Evolutionary conservation across 2,888 invertebrate genomes (phyloP), one percentile per base, ranked within the genome.

Genomic region (Athripsodes cinereus): DNA sequence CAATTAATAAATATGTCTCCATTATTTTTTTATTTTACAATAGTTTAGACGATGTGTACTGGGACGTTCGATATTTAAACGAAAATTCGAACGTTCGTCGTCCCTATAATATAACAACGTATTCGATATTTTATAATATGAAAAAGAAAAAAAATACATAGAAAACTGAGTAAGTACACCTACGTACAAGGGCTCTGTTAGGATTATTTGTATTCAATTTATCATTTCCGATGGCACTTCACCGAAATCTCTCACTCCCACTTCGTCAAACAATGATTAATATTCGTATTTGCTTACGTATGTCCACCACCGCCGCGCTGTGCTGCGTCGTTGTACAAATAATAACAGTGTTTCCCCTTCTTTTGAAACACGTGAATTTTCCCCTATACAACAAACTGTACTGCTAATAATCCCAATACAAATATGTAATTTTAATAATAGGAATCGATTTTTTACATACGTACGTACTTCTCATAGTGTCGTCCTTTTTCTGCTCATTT

Each of bases 381-480:
- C 40, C 16, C 13, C 40, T 40, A 13, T 16, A 13, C 13, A 16
- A 8, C n/a, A n/a, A n/a, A n/a, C n/a, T n/a, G n/a, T n/a, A n/a
- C n/a, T n/a, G n/a, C n/a, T n/a, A n/a, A n/a, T n/a, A n/a, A 3
- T 26, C 26, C 10, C 10, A 26, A 6, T 26, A 26, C 26, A 40
- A n/a, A 40, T 40, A 13, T 40, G 13, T 40, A 40, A 16, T 40
- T 40, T 40, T 40, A 40, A 40, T 40, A 16, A 16, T 40, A 40
- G 40, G 40, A 40, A 40, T 40, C 40, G 40, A 40, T 40, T 40
- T 40, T 40, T 26, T n/a, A n/a, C n/a, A n/a, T n/a, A n/a, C n/a
- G n/a, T n/a, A n/a, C n/a, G n/a, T n/a, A n/a, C n/a, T n/a, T n/a
- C 31, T 31, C 31, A 8, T 31, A 8, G 31, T 31, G 31, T 31